These are phyloP conservation scores for Fragum sueziense DNA, from an alignment of 2,888 invertebrate species.

Conservation along the genomic window DNA sequence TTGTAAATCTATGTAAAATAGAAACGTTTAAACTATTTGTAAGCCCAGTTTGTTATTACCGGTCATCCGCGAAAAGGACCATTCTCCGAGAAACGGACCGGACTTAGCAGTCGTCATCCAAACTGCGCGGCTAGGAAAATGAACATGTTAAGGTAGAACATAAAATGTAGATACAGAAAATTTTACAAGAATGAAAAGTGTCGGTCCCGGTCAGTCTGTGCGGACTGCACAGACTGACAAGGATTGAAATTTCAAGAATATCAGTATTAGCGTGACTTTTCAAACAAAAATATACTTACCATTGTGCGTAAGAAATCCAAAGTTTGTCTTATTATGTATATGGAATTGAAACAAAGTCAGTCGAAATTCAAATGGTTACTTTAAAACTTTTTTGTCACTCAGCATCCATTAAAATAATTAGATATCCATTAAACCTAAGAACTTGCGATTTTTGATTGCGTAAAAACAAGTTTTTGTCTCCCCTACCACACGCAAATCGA, in stretches of 20 bases:
- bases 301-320: neutral
- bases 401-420: too few relatives aligned
- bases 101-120: too few relatives aligned
- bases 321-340: neutral
- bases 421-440: too few relatives aligned
- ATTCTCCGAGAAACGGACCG: neutral
- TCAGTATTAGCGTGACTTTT: too few relatives aligned
- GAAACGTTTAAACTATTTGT: neutral
- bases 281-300: neutral
- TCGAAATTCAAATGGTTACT: neutral
- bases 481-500: neutral
- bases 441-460: neutral
- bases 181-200: neutral
- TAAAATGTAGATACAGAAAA: neutral
- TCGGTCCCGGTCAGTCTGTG: neutral
- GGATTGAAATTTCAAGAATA: neutral
- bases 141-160: neutral
- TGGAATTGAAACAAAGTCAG: neutral
- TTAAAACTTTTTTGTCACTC: neutral
- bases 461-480: neutral
- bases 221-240: neutral
- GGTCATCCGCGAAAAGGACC: neutral
- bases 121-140: neutral
- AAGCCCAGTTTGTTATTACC: neutral
- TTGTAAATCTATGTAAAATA: neutral